A percentile compares a stretch with the other conserved stretches of the same genome.
These are phyloP conservation scores for Phengaris alcon DNA, from an alignment of 2,888 invertebrate species.

Conservation along the genomic window DNA sequence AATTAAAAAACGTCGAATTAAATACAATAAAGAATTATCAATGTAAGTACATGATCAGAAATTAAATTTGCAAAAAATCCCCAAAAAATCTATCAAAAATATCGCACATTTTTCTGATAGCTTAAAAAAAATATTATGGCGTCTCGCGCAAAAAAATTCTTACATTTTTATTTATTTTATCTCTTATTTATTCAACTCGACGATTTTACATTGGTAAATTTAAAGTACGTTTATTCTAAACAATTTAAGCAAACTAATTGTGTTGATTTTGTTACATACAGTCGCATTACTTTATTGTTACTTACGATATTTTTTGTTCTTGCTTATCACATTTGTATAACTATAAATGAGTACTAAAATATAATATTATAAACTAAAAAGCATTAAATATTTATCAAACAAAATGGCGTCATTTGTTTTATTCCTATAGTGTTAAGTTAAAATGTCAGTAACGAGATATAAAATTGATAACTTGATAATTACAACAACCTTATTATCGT, in stretches of 20 bases:
- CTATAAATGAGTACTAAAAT: not conserved
- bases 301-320: conserved; percentile 3
- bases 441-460: not conserved
- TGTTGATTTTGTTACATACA: not conserved
- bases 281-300: not conserved
- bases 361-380: no score
- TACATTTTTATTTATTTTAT: not conserved
- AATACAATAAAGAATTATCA: no score
- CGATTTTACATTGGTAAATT: conserved; percentile 1
- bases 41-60: not conserved
- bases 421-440: not conserved
- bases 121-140: not conserved
- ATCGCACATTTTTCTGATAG: not conserved
- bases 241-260: not conserved
- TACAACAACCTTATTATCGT: not conserved
- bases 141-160: not conserved
- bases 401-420: not conserved
- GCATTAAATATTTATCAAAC: not conserved
- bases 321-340: not conserved
- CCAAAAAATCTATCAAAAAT: not conserved
- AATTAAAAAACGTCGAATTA: not conserved
- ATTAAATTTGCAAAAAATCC: not conserved
- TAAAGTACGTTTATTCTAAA: not conserved
- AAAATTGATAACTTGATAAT: not conserved
- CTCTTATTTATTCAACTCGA: not conserved